These are phyloP conservation scores for Astreopora myriophthalma DNA, from an alignment of 64 coral and sea anemone species.

Conservation along the genomic window DNA sequence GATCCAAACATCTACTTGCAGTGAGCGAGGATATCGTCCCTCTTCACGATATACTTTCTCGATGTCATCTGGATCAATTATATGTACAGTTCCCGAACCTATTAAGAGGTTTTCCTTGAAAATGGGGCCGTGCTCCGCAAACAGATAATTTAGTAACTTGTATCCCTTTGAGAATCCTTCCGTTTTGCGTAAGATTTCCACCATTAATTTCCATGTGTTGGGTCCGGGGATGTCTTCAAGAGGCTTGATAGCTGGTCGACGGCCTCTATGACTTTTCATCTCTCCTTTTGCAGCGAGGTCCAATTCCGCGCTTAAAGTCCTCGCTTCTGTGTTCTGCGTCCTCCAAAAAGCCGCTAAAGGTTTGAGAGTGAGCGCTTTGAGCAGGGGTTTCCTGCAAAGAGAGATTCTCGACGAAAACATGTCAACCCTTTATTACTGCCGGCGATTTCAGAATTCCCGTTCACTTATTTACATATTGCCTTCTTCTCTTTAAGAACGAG, in stretches of 20 bases:
- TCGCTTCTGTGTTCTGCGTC: no score
- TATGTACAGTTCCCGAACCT: background rate
- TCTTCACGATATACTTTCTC: slow-evolving; percentile 39
- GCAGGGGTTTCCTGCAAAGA: no score
- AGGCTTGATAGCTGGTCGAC: no score
- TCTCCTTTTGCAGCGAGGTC: no score
- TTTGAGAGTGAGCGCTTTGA: no score
- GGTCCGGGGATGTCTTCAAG: slow-evolving; percentile 55
- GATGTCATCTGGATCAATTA: background rate
- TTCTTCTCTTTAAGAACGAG: no score
- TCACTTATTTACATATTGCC: no score
- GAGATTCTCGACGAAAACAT: no score
- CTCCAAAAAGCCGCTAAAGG: no score
- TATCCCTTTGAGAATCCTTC: slow-evolving; percentile 12
- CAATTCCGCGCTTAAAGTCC: no score
- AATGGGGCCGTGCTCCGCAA: slow-evolving; percentile 52
- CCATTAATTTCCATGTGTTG: background rate
- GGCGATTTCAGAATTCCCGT: no score
- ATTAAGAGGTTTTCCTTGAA: slow-evolving; percentile 7
- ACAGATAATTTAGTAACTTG: background rate
- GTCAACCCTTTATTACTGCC: no score
- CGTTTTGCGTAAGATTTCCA: background rate
- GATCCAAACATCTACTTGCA: background rate
- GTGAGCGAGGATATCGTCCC: slow-evolving; percentile 17
- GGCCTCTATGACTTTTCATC: background rate